Conservation (phyloP, 2,113 vertebrate genomes). For the Chionodraco myersi region DNA sequence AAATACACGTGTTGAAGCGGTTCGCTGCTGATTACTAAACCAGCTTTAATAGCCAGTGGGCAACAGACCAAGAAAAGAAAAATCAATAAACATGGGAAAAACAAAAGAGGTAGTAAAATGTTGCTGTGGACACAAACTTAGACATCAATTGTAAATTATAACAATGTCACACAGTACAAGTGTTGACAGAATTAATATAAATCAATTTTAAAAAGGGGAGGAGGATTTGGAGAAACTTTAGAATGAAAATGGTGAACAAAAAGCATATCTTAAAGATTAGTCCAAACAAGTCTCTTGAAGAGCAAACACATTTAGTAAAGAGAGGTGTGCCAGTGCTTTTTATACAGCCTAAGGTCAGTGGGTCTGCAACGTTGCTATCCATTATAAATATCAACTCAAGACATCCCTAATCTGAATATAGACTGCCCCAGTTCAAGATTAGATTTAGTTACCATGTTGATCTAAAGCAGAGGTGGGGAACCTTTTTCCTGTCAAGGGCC, state of each 20-base stretch:
- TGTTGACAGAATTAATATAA: neutral
- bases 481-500: too few relatives aligned
- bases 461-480: neutral
- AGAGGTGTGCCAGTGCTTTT: conserved; percentile 7
- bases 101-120: neutral
- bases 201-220: neutral
- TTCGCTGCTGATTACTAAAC: neutral
- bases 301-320: neutral
- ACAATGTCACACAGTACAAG: neutral
- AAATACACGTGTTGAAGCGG: too few relatives aligned
- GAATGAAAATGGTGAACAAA: neutral
- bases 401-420: conserved; percentile 44
- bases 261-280: neutral
- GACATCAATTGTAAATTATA: conserved; percentile 9
- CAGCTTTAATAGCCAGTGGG: conserved; percentile 27
- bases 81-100: conserved; percentile 25
- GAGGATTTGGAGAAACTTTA: neutral
- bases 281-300: neutral
- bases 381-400: conserved; percentile 55
- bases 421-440: conserved; percentile 27
- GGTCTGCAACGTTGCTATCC: conserved; percentile 36
- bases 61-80: conserved; percentile 28
- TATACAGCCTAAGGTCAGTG: conserved; percentile 10
- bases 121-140: neutral
- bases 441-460: conserved; percentile 24